Conservation (phyloP, 2,888 invertebrate species). For the Drymonia ruficornis region DNA sequence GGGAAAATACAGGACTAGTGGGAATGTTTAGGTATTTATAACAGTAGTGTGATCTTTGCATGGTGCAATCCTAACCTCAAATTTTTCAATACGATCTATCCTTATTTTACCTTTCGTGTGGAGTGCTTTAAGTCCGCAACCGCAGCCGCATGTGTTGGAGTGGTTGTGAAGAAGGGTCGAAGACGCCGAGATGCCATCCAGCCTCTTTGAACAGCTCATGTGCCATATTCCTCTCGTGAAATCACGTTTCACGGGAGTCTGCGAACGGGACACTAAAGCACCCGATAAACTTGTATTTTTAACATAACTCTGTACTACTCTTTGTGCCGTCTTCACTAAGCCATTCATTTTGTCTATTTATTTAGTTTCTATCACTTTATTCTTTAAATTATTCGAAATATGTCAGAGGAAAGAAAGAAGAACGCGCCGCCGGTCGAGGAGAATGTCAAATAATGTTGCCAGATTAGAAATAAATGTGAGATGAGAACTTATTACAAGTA, state of each 20-base stretch:
- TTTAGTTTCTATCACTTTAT: slow-evolving; percentile 13
- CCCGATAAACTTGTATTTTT: slow-evolving; percentile 65
- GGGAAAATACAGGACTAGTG: no score
- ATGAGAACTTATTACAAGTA: neutral
- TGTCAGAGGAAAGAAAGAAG: slow-evolving; percentile 40
- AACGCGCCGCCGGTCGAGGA: slow-evolving; percentile 20
- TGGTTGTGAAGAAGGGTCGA: slow-evolving; percentile 81
- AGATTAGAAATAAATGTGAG: neutral
- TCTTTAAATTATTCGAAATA: slow-evolving; percentile 39
- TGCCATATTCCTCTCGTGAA: slow-evolving; percentile 90
- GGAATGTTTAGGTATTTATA: no score
- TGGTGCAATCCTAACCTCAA: slow-evolving; percentile 78
- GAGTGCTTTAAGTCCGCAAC: slow-evolving; percentile 86
- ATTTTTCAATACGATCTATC: slow-evolving; percentile 21
- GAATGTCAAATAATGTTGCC: neutral
- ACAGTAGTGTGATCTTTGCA: slow-evolving; percentile 31
- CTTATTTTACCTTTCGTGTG: slow-evolving; percentile 88
- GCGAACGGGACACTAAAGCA: slow-evolving; percentile 66
- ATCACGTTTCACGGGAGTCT: slow-evolving; percentile 84
- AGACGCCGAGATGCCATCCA: slow-evolving; percentile 59
- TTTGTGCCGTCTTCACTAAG: slow-evolving; percentile 86
- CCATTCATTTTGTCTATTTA: slow-evolving; percentile 86
- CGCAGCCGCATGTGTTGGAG: slow-evolving; percentile 87
- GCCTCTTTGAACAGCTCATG: slow-evolving; percentile 83
- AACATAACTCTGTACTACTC: slow-evolving; percentile 71